Conservation (phyloP, 2,797 vertebrate genomes). For the Leucoraja ocellata region DNA sequence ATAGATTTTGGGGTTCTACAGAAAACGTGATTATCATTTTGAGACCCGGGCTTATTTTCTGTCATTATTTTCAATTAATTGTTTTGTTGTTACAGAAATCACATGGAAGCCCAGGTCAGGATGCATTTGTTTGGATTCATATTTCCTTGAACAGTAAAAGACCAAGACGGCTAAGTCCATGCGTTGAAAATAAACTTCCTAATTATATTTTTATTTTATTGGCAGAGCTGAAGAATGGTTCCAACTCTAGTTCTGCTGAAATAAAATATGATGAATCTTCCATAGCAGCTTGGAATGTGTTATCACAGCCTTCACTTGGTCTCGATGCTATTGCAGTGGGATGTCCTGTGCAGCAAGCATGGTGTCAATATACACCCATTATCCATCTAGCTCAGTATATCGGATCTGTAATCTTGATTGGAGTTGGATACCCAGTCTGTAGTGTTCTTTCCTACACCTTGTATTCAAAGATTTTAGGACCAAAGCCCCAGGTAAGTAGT, state of each 20-base stretch:
- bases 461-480: constrained; percentile 91
- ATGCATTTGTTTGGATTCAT: background rate
- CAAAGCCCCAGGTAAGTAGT: constrained; percentile 81
- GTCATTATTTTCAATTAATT: background rate
- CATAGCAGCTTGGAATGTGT: constrained; percentile 48
- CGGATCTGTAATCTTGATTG: constrained; percentile 69
- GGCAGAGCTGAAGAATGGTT: constrained; percentile 74
- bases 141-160: background rate
- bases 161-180: background rate
- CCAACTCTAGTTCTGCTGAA: constrained; percentile 52
- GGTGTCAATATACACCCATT: constrained; percentile 83
- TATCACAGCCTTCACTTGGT: constrained; percentile 44
- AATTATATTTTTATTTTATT: constrained; percentile 41
- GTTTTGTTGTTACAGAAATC: background rate
- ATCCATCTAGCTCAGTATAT: constrained; percentile 81
- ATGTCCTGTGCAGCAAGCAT: constrained; percentile 75
- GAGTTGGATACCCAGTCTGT: constrained; percentile 82
- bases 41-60: background rate
- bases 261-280: constrained; percentile 27
- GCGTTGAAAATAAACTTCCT: background rate
- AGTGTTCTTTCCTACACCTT: constrained; percentile 93
- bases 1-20: background rate
- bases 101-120: background rate
- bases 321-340: constrained; percentile 62
- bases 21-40: background rate